Base-by-base conservation (phyloP, 2,113 vertebrate species). In the Urocolius indicus region DNA sequence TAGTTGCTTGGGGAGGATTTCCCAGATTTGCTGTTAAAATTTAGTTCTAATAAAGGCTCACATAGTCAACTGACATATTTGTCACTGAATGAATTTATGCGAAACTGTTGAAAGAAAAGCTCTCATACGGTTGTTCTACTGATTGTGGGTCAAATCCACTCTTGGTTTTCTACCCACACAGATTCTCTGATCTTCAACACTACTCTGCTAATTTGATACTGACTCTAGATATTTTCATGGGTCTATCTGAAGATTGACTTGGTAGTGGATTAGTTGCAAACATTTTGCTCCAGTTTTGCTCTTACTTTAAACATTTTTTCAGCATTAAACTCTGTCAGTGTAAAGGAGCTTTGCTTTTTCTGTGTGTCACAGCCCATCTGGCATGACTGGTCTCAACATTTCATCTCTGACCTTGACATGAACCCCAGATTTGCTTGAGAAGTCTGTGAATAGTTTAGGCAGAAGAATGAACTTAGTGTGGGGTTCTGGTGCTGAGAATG, bases 21-120 rank as follows among this genome's bases (percentile, higher is more conserved):
- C 96, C 92, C 87, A 96, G 97, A 96, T 96, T 92, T 94, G 76
- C 77, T 96, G 94, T 73, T 95, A 95, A 95, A 94, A 92, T 88
- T 96, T 93, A 72, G 93, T 89, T 89, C 93, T 90, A 91, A 79
- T 93, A 97, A 91, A 80, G 85, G 78, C 89, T 97, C 95, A 89
- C 88, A 96, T 91, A 89, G 87, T 90, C 87, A 94, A 93, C 82
- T 96, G 94, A 87, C 84, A 79, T 68, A 77, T 93, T 77, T 95
- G 77, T 97, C 88, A 83, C 74, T 85, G 89, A 77, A 80, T 89
- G 67, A 91, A 89, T 95, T 94, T 84, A 89, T 80, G 91, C 49
- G 93, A 87, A 95, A 94, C 55, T 34, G 73, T 4, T 77, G 69
- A 79, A 91, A 90, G 68, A 76, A 94, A 95, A 92, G 67, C 41